These are phyloP conservation scores for Protophormia terraenovae DNA, from an alignment of 2,888 invertebrate genomes.

Conservation along the genomic window DNA sequence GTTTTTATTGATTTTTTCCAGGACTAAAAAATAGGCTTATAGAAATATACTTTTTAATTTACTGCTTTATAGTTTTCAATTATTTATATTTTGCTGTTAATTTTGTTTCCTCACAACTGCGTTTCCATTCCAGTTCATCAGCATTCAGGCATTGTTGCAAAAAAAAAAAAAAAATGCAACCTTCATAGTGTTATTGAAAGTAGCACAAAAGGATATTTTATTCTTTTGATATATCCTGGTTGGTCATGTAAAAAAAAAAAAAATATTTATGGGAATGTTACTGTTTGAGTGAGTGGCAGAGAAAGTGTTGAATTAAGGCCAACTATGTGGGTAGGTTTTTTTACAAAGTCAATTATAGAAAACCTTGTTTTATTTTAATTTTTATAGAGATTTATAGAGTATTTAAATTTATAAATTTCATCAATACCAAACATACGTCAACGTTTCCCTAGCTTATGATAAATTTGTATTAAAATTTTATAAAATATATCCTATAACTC, in stretches of 20 bases:
- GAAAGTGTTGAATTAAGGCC: not conserved
- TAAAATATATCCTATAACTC: too few relatives aligned
- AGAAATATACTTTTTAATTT: constrained; percentile 30
- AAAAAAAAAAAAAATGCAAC: too few relatives aligned
- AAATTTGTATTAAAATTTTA: too few relatives aligned
- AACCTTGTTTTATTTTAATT: too few relatives aligned
- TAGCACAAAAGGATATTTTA: constrained; percentile 14
- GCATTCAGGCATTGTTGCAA: constrained; percentile 10
- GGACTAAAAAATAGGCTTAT: not conserved
- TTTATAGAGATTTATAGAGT: too few relatives aligned
- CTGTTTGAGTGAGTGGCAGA: too few relatives aligned
- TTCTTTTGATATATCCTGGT: constrained; percentile 41
- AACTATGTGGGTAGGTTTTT: not conserved
- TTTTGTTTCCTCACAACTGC: not conserved
- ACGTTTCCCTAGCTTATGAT: too few relatives aligned
- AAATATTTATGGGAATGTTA: constrained; percentile 17
- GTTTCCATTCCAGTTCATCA: constrained; percentile 8
- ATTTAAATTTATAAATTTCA: not conserved
- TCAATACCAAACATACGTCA: too few relatives aligned
- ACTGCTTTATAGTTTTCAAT: constrained; percentile 42
- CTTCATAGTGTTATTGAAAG: constrained; percentile 36
- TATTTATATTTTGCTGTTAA: constrained; percentile 18
- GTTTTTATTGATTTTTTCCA: too few relatives aligned
- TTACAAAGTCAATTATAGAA: not conserved
- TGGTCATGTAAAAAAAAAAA: constrained; percentile 32